A percentile compares a stretch with the other conserved stretches of the same genome.
These are phyloP conservation scores for Pyxicephalus adspersus DNA, from an alignment of 2,113 vertebrate genomes.

Conservation along the genomic window DNA sequence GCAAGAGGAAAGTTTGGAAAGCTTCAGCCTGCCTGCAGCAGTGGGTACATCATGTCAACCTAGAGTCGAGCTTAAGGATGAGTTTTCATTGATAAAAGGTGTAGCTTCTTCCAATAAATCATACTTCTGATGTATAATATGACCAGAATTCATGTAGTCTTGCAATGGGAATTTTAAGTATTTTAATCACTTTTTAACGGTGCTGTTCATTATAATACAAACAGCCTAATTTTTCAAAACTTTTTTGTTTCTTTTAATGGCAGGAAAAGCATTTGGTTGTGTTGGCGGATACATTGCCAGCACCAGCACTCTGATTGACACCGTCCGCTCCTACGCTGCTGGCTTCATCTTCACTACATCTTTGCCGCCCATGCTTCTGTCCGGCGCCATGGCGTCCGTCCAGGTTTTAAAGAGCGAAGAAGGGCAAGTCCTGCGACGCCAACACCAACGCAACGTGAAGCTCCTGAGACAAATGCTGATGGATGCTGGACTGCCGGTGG, in stretches of 20 bases:
- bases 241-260: not conserved
- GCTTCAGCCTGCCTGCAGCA: no score
- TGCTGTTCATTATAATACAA: no score
- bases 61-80: no score
- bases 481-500: conserved; percentile 91
- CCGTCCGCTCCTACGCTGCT: conserved; percentile 89
- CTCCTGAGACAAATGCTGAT: conserved; percentile 95
- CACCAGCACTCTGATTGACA: conserved; percentile 85
- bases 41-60: no score
- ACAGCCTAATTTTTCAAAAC: no score
- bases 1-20: no score
- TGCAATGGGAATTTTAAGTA: no score
- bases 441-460: conserved; percentile 94
- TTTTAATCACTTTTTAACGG: no score
- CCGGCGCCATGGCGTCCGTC: conserved; percentile 87
- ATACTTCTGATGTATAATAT: no score
- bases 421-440: conserved; percentile 81
- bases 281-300: conserved; percentile 95
- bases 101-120: no score
- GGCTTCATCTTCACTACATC: conserved; percentile 98
- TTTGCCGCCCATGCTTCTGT: conserved; percentile 92
- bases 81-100: no score
- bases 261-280: conserved; percentile 96
- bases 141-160: no score
- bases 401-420: conserved; percentile 85